A percentile compares a stretch with the other conserved stretches of the same genome.
These are phyloP conservation scores for Planiliza haematocheilus DNA, from an alignment of 2,113 vertebrate species.

Conservation along the genomic window DNA sequence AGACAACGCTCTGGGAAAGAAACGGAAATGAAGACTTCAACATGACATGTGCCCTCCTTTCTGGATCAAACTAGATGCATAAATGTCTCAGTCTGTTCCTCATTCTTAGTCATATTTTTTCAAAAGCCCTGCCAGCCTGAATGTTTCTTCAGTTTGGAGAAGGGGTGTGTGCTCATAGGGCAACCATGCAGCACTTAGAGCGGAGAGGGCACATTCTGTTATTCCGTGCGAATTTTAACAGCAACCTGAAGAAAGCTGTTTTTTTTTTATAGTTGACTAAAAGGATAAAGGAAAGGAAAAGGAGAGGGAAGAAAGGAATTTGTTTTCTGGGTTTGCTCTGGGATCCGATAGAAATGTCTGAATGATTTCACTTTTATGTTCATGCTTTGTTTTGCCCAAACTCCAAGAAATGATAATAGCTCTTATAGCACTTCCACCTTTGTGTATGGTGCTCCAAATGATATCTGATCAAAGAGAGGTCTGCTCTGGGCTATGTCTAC, in stretches of 20 bases:
- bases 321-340: constrained; percentile 14
- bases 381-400: background rate
- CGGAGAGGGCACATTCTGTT: constrained; percentile 49
- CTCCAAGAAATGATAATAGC: background rate
- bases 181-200: constrained; percentile 30
- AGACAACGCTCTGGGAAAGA: background rate
- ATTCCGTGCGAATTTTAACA: constrained; percentile 53
- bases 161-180: background rate
- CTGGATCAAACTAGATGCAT: constrained; percentile 37
- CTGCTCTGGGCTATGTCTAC: background rate
- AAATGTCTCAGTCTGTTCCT: constrained; percentile 26
- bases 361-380: constrained; percentile 10
- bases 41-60: background rate
- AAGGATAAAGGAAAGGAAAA: constrained; percentile 14
- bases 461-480: constrained; percentile 25
- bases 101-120: constrained; percentile 38
- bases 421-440: background rate
- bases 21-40: constrained; percentile 19
- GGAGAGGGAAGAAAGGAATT: constrained; percentile 19
- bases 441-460: constrained; percentile 14
- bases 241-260: constrained; percentile 34
- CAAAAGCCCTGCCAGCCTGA: constrained; percentile 13
- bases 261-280: constrained; percentile 31
- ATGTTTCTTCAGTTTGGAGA: constrained; percentile 35
- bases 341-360: background rate